Evolutionary conservation across 2,888 invertebrate genomes (phyloP), one percentile per base, ranked within the genome.

Genomic region (Cephus pygmeus): DNA sequence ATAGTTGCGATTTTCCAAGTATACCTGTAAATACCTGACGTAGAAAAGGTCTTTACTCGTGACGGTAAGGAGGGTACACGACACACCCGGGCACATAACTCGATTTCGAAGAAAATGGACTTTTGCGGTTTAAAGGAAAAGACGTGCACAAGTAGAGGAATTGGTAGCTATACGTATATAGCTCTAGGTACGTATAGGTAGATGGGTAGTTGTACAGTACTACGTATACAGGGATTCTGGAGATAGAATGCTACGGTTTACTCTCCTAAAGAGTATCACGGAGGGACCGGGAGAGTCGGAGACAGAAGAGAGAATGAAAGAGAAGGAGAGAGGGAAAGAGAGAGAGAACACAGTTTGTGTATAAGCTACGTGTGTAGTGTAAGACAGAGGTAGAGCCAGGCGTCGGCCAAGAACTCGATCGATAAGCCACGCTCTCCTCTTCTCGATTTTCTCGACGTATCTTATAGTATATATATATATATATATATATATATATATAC

Each of bases 71-170:
- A 56, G 56, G 23, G 56, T 23, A 71, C 31, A 30, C 71, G 71
- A 71, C 71, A 71, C 56, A 56, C 56, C 56, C 56, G 56, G 56
- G 56, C 23, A 56, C 23, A 75, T 80, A 56, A 76, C 75, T 73
- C 35, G 76, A 35, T 73, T 81, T 36, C 81, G 80, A 35, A 33
- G 76, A 33, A 69, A 77, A 69, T 76, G 80, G 40, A 80, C 81
- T 31, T 40, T 79, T 34, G 75, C 79, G 77, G 75, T 79, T 69
- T 77, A 56, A 56, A 56, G 56, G 23, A 56, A 23, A 23, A 56
- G 23, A 56, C 56, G 56, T 56, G 23, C 56, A 56, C 56, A 23
- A 56, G 56, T 56, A 23, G 56, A 56, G 56, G 23, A 56, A 23
- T 23, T 56, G 56, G 56, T 56, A 56, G 56, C 9, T 40, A 15